Evolutionary conservation across 1,140 invertebrate species (phyloP), one percentile per base, ranked within the genome.

Genomic region (Heliconius himera): DNA sequence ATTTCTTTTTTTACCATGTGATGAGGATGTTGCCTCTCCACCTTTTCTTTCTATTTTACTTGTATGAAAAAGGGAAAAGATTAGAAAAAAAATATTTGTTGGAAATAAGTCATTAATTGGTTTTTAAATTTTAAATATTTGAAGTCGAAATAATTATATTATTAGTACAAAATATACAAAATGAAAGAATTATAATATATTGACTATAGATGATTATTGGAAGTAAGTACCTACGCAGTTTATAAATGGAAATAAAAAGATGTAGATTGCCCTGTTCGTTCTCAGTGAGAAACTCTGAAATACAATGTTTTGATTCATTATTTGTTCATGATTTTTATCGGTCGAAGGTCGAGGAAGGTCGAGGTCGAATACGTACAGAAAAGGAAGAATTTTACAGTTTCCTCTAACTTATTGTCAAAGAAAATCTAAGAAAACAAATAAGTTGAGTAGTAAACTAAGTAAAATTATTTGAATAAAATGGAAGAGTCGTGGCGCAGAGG

Each of bases 371-470:
- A 78, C 73, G 49, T 81, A 75, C 70, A 77, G 73, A 70, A 81
- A 78, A 38, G 79, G 72, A 81, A 81, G 73, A 75, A 81, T 41
- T 77, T 81, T 77, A 74, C 73, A 77, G 80, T 81, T 81, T 75
- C 76, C 73, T 78, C 66, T 81, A 72, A 76, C 73, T 78, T 78
- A 74, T 81, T 77, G 75, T 77, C 75, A 81, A 74, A 81, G 79
- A 72, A 81, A 81, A 81, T 81, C 56, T 77, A 77, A 77, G 75
- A 81, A 77, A 70, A 81, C 74, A 73, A 81, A 81, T 81, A 81
- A 46, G 46, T 70, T 74, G 76, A 38, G 26, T 81, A 29, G 60
- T 66, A 51, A 51, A 20, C 6, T 20, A 18, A 8, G 18, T 51
- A 51, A 46, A 51, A 51, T 51, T 18, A 29, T 26, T 66, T 66